These are phyloP conservation scores for Bursaphelenchus okinawaensis DNA, from an alignment of 2,888 invertebrate species.

Conservation along the genomic window DNA sequence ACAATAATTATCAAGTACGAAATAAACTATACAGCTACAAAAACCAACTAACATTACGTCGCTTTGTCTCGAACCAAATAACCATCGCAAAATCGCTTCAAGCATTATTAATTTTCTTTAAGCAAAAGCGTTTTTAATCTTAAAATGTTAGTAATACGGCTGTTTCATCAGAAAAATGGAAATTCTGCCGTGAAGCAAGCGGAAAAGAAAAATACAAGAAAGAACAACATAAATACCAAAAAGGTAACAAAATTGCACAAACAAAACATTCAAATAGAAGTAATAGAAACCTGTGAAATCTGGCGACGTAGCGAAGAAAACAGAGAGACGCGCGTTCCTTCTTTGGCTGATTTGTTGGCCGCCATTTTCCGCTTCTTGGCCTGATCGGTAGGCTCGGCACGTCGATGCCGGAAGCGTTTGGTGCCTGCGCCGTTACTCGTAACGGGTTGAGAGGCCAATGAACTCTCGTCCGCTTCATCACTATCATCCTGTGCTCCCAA, in stretches of 20 bases:
- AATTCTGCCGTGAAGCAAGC: neutral
- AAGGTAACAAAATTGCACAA: neutral
- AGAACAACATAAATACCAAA: neutral
- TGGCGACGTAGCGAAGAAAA: constrained; percentile 12
- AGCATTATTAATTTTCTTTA: too few relatives aligned
- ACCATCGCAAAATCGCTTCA: neutral
- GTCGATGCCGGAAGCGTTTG: neutral
- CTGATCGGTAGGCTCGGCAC: neutral
- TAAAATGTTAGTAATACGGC: too few relatives aligned
- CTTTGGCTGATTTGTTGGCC: neutral
- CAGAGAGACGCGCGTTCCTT: constrained; percentile 5
- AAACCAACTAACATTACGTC: too few relatives aligned
- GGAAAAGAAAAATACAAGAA: neutral
- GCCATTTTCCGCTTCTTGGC: neutral
- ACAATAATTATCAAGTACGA: too few relatives aligned
- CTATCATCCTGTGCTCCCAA: constrained; percentile 1
- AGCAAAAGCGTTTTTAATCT: too few relatives aligned
- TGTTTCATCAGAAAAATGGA: too few relatives aligned
- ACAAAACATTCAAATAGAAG: neutral
- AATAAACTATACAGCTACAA: too few relatives aligned
- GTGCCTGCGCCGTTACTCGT: constrained; percentile 2
- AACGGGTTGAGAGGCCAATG: neutral
- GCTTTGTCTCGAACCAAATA: neutral
- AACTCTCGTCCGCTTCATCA: neutral
- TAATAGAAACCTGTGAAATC: constrained; percentile 7